Percentiles rank a stretch among this genome's conserved stretches.
Evolutionary conservation across 1,140 invertebrate genomes (phyloP).

Genomic region (Trichonephila inaurata): DNA sequence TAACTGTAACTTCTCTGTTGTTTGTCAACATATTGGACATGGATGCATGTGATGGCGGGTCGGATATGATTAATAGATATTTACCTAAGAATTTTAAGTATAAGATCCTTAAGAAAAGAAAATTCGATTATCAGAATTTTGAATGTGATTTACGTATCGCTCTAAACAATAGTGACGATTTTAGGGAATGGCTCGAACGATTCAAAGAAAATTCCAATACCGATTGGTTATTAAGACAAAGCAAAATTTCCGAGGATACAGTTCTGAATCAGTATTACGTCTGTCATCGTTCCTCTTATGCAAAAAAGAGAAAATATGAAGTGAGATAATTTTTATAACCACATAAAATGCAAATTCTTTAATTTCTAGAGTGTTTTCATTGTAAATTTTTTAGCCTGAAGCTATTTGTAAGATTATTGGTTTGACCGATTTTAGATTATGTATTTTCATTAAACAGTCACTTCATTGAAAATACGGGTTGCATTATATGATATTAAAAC

Average conservation of each 20-base stretch:
- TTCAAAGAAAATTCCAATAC: conserved; percentile 15
- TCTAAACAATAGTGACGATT: not conserved
- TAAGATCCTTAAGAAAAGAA: conserved; percentile 1
- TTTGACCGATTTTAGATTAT: too few species aligned
- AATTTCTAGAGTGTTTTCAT: too few species aligned
- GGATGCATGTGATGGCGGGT: not conserved
- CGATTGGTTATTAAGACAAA: conserved; percentile 16
- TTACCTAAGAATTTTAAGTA: not conserved
- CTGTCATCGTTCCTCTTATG: not conserved
- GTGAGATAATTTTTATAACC: not conserved
- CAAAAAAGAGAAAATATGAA: conserved; percentile 4
- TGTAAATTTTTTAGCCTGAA: too few species aligned
- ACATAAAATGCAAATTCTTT: too few species aligned
- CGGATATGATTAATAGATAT: not conserved
- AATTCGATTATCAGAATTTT: not conserved
- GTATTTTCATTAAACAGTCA: too few species aligned
- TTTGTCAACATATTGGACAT: conserved; percentile 25
- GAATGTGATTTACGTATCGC: not conserved
- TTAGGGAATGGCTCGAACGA: not conserved
- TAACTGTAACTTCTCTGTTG: not conserved
- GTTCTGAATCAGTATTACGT: not conserved
- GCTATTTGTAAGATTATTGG: too few species aligned
- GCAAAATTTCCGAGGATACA: not conserved
- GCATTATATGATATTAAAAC: too few species aligned
- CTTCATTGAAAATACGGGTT: too few species aligned